Evolutionary conservation across 2,113 vertebrate genomes (phyloP).

Genomic region (Mesitornis unicolor): DNA sequence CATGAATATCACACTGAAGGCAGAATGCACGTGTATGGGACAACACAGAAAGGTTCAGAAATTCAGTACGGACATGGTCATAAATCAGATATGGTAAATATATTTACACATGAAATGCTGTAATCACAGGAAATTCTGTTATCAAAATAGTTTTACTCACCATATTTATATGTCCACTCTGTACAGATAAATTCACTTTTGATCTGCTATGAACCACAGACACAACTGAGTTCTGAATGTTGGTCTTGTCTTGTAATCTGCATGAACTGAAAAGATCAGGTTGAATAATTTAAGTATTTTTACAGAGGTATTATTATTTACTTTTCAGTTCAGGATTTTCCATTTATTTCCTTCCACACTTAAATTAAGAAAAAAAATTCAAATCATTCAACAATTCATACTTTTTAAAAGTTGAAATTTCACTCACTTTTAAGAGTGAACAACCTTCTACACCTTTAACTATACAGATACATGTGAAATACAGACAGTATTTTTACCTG

Average conservation of each 20-base stretch:
- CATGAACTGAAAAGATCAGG: constrained; percentile 58
- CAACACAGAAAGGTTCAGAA: not conserved
- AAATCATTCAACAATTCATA: not conserved
- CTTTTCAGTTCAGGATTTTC: not conserved
- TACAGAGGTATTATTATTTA: not conserved
- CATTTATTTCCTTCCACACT: not conserved
- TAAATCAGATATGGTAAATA: not conserved
- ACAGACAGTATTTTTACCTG: not conserved
- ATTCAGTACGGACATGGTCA: not conserved
- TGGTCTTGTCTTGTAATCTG: not conserved
- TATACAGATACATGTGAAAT: not conserved
- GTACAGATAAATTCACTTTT: constrained; percentile 10
- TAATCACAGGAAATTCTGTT: not conserved
- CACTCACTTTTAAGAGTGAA: not conserved
- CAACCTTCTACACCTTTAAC: not conserved
- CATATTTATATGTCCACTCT: constrained; percentile 4
- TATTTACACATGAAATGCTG: not conserved
- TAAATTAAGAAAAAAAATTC: not conserved
- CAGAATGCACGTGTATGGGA: not conserved
- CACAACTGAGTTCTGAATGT: constrained; percentile 2
- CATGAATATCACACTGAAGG: not conserved
- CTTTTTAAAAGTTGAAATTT: not conserved
- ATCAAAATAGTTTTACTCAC: constrained; percentile 52
- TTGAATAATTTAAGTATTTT: not conserved
- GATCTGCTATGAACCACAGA: not conserved